Base-by-base conservation (phyloP, 2,797 vertebrate species). In the Myripristis jacobus region DNA sequence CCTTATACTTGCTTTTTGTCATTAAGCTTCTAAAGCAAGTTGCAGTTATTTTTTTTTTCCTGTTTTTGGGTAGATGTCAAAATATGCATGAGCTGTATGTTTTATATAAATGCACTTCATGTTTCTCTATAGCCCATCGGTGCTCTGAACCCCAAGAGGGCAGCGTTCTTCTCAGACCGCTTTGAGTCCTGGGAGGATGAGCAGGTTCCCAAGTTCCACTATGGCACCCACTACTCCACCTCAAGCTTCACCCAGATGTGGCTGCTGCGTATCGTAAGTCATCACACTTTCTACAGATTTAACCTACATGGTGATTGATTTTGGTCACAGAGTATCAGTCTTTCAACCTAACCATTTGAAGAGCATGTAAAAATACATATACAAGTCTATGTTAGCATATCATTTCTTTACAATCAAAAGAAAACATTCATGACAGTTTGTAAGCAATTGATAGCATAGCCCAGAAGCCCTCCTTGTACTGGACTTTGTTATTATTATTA, bases 141-240 rank as follows among this genome's bases (percentile, higher is more conserved):
- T 86, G 97, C 98, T 25, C 91, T 99, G 85, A 99, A 99, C 91
- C 98, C 98, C 48, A 98, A 99, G 93, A 94, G 98, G 88, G 98
- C 96, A 12, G 96, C 96, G 0, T 98, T 97, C 92, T 99, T 99
- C 83, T 94, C 95, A 0, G 97, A 99, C 68, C 95, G 97, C 60
- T 97, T 94, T 0, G 96, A 98, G 74, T 94, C 97, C 0, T 99
- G 97, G 98, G 98, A 99, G 88, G 97, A 99, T 3, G 96, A 98
- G 3, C 97, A 99, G 80, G 96, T 99, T 86, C 97, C 98, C 0
- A 98, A 97, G 80, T 99, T 99, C 88, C 98, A 99, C 92, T 99
- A 98, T 2, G 97, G 97, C 57, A 99, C 98, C 70, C 98, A 99
- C 90, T 99, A 98, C 83, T 99, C 98, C 81, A 99, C 97, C 24